Base-by-base conservation (phyloP, 2,888 invertebrate genomes). In the Microctonus aethiopoides region DNA sequence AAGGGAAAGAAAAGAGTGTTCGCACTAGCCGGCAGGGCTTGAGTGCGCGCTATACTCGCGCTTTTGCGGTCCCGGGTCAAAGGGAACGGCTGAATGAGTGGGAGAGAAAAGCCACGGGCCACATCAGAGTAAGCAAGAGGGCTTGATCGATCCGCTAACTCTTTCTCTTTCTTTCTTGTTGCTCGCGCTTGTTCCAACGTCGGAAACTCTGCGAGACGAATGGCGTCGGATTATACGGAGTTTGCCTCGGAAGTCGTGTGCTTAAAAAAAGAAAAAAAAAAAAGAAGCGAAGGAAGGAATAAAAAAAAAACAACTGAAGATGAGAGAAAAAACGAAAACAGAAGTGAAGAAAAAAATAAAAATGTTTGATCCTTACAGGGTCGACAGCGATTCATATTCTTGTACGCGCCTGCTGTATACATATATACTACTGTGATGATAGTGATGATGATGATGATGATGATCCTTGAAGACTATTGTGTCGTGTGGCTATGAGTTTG, bases 31-130 rank as follows among this genome's bases (percentile, higher is more conserved):
- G 57, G 36, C 61, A 41, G 36, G 29, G 36, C 39, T 34, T 24
- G 54, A 10, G 57, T 51, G 51, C 65, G 63, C 61, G 60, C 60
- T n/a, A 68, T n/a, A 68, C 46, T 61, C 70, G 54, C 66, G 62
- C 71, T 54, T 64, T 71, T 67, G 67, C 60, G 67, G 63, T 71
- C 66, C 67, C 66, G 71, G 67, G 68, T 74, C 72, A 72, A 72
- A 70, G 67, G 57, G 61, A 67, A 69, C 65, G 46, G 73, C 70
- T 70, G 72, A 59, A 67, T 60, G 72, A 62, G 62, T 41, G 36
- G 54, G 36, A 46, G 29, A 56, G 63, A 70, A 62, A 59, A 62
- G 52, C 16, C 46, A 20, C 20, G 4, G 46, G 46, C 46, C 20
- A 7, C 46, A 46, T 46, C 16, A 34, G 60, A 7, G 46, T 6